Percentiles rank a stretch among this genome's conserved stretches.
Evolutionary conservation across 2,888 invertebrate genomes (phyloP).

Genomic region (Protodeltote pygarga): DNA sequence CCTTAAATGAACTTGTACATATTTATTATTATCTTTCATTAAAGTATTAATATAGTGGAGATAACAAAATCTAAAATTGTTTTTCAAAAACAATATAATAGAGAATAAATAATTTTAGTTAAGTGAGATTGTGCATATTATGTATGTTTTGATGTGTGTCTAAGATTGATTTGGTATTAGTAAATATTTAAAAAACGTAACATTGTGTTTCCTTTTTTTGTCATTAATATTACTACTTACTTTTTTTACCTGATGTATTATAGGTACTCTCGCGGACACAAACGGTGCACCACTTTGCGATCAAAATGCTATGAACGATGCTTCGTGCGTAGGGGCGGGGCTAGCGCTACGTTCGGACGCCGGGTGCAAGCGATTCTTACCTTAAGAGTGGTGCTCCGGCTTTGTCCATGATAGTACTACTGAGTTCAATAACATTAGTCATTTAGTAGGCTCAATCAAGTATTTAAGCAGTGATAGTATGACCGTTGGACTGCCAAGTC

Average conservation of each 20-base stretch:
- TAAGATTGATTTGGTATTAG: constrained; percentile 86
- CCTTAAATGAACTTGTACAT: constrained; percentile 84
- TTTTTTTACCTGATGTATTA: not conserved
- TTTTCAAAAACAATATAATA: constrained; percentile 82
- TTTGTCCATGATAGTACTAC: too few species aligned
- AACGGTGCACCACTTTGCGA: too few species aligned
- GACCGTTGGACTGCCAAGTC: too few species aligned
- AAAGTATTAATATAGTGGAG: constrained; percentile 75
- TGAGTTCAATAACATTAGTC: too few species aligned
- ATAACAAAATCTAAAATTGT: constrained; percentile 79
- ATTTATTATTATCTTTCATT: constrained; percentile 75
- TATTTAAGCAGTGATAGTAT: too few species aligned
- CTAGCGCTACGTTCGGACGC: too few species aligned
- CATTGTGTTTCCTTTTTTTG: constrained; percentile 47
- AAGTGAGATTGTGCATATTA: constrained; percentile 86
- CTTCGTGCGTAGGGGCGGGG: too few species aligned
- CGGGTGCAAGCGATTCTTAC: too few species aligned
- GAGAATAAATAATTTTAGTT: constrained; percentile 76
- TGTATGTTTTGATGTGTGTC: constrained; percentile 87
- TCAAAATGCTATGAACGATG: too few species aligned
- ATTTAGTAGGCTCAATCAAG: too few species aligned
- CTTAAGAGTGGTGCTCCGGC: too few species aligned
- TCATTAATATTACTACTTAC: not conserved
- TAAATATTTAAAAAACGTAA: constrained; percentile 82
- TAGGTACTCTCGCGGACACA: too few species aligned